Base-by-base conservation (phyloP, 2,113 vertebrate species). In the Apteryx mantelli region DNA sequence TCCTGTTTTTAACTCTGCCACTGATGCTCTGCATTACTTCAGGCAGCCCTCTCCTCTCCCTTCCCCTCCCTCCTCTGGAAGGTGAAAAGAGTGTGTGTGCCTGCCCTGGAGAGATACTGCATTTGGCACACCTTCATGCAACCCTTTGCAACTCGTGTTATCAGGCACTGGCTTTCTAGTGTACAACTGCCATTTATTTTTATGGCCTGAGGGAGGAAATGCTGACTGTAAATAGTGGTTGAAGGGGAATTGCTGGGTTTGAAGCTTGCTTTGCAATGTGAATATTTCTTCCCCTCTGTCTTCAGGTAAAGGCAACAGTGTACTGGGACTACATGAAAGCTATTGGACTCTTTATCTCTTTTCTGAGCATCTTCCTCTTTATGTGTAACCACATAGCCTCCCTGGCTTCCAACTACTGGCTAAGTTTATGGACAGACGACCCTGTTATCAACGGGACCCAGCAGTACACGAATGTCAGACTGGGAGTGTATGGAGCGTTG, bases 351-450 rank as follows among this genome's bases (percentile, higher is more conserved):
- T 94, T 93, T 16, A 97, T 99, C 65, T 99, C 99, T 91, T 98
- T 97, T 78, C 86, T 99, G 92, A 99, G 99, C 86, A 82, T 99
- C 90, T 94, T 99, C 91, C 98, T 99, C 38, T 99, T 99, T 81
- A 34, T 99, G 11, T 96, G 98, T 63, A 99, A 99, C 95, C 98
- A 99, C 25, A 20, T 98, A 12, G 94, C 99, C 5, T 97, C 99
- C 3, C 84, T 99, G 83, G 94, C 98, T 69, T 99, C 99, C 74
- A 99, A 99, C 98, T 99, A 99, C 92, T 99, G 99, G 99, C 98
- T 99, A 22, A 99, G 99, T 93, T 96, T 99, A 55, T 99, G 99
- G 99, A 99, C 99, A 0, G 99, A 99, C 13, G 99, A 99, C 97
- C 98, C 98, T 1, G 97, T 99, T 40, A 25, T 99, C 82, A 99